A percentile compares a stretch with the other conserved stretches of the same genome.
These are phyloP conservation scores for Platycheirus albimanus DNA, from an alignment of 2,888 invertebrate species.

Conservation along the genomic window DNA sequence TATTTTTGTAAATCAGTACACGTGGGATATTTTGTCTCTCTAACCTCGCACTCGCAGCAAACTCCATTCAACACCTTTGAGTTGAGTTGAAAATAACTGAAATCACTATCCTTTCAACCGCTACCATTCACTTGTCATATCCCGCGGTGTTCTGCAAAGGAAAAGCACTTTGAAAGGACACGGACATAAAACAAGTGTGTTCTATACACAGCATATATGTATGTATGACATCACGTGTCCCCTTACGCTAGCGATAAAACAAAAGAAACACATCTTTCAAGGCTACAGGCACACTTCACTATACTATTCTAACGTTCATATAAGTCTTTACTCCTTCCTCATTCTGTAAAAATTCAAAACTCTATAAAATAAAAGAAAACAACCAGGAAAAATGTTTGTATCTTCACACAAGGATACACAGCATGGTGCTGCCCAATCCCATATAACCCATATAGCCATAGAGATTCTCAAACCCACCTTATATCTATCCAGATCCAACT, in stretches of 20 bases:
- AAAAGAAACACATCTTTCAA: constrained; percentile 26
- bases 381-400: constrained; percentile 45
- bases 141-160: not conserved
- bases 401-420: constrained; percentile 35
- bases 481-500: not conserved
- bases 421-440: not conserved
- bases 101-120: constrained; percentile 2
- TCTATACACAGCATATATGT: too few species aligned
- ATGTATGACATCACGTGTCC: constrained; percentile 25
- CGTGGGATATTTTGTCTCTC: too few species aligned
- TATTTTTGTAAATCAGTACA: too few species aligned
- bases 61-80: constrained; percentile 5
- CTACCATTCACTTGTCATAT: too few species aligned
- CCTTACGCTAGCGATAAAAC: constrained; percentile 9
- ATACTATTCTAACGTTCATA: too few species aligned
- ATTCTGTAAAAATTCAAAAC: constrained; percentile 20
- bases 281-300: constrained; percentile 6
- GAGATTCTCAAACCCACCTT: not conserved
- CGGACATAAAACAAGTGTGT: constrained; percentile 2
- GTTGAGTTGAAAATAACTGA: constrained; percentile 16
- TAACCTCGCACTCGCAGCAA: not conserved
- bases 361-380: not conserved
- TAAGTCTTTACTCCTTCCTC: not conserved
- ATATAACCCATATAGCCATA: too few species aligned
- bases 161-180: not conserved